Base-by-base conservation (phyloP, 2,113 vertebrate species). In the Muntiacus reevesi region DNA sequence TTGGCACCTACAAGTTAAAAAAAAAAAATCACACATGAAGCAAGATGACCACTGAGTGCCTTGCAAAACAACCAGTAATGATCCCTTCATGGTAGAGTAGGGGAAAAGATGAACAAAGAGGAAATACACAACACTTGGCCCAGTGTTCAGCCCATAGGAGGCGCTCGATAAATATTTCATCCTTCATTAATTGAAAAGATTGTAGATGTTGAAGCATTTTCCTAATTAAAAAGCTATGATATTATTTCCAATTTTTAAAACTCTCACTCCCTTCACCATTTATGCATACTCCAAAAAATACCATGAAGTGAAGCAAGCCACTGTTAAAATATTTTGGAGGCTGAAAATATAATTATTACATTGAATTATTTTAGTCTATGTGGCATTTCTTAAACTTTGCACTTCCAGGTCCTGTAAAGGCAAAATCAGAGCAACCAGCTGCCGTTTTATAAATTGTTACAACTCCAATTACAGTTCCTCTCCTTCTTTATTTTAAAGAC, bases 361-460 rank as follows among this genome's bases (percentile, higher is more conserved):
- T 30, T 82, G 82, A 89, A 94, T 57, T 54, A 30, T 14, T 12
- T 64, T 40, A 57, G 6, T 28, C 74, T 84, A 21, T 14, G 4
- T 47, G 45, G 25, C 54, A 79, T 96, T 95, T 89, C 83, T 89
- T 85, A 91, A 94, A 62, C 55, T 97, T 93, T 62, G 54, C 27
- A 92, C 76, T 93, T 95, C 85, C 16, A 36, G 74, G 52, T 47
- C 54, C 60, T 21, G 14, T 28, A 52, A 96, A 86, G 89, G 60
- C 60, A 71, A 64, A 78, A 83, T 89, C 78, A 64, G 78, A 33
- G 19, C 52, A 79, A 78, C 45, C 17, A 12, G 67, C 19, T 93
- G 17, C 89, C 89, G 27, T 82, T 84, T 91, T 93, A 54, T 81
- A 94, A 97, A 94, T 82, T 67, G n/a, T 81, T 94, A 90, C 87